Conservation (phyloP, 2,888 invertebrate genomes). For the Nemotelus pantherinus region DNA sequence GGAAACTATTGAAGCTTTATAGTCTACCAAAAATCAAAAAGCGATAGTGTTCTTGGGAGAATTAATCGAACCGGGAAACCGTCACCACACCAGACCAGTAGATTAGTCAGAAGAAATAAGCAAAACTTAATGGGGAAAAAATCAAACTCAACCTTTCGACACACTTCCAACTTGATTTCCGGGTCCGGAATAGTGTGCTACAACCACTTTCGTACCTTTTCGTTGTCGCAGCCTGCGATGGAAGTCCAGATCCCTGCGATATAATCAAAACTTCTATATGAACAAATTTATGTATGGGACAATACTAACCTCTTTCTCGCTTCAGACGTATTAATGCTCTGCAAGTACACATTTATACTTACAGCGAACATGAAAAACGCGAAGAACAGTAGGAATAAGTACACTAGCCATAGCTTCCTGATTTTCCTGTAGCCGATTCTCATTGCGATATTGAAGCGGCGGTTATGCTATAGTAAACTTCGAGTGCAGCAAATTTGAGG, state of each 20-base stretch:
- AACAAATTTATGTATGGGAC: neutral
- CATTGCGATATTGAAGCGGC: slow-evolving; percentile 1
- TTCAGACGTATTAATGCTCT: slow-evolving; percentile 50
- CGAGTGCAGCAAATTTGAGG: too few relatives aligned
- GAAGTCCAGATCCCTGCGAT: slow-evolving; percentile 42
- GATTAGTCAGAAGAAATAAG: slow-evolving; percentile 11
- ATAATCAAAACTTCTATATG: slow-evolving; percentile 5
- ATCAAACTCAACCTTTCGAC: slow-evolving; percentile 71
- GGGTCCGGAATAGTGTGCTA: slow-evolving; percentile 89
- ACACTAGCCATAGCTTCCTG: slow-evolving; percentile 62
- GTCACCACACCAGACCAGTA: slow-evolving; percentile 1
- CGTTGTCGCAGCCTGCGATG: slow-evolving; percentile 38
- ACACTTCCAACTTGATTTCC: slow-evolving; percentile 81
- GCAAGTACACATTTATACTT: slow-evolving; percentile 63
- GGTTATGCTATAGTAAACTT: too few relatives aligned
- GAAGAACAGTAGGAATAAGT: slow-evolving; percentile 63
- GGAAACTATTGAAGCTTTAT: neutral
- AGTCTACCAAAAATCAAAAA: slow-evolving; percentile 17
- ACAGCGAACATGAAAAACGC: slow-evolving; percentile 65
- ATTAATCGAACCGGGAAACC: neutral
- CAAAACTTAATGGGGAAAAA: slow-evolving; percentile 17
- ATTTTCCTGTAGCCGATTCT: slow-evolving; percentile 58
- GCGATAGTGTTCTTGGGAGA: neutral
- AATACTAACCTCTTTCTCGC: slow-evolving; percentile 47
- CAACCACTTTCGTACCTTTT: slow-evolving; percentile 70